phyloP scores from a whole-genome alignment of 2,888 invertebrate genomes.

The Apantesis nais region DNA sequence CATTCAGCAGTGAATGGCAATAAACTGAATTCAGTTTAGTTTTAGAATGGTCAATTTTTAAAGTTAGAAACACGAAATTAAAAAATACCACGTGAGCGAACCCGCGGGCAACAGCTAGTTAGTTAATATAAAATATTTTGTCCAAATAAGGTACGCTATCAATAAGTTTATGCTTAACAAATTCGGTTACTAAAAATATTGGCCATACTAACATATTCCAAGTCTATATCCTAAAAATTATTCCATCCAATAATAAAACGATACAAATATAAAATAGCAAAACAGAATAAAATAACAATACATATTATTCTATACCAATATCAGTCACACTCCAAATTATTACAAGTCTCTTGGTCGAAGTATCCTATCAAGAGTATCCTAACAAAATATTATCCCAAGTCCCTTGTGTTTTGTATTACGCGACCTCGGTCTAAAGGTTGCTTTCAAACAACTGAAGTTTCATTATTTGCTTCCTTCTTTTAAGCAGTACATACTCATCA shows the following conservation, averaged over 20 bases:
- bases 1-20: too few species aligned
- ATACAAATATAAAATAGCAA: neutral
- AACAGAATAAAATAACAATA: neutral
- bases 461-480: slow-evolving; percentile 46
- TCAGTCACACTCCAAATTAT: slow-evolving; percentile 12
- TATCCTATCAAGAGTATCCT: slow-evolving; percentile 44
- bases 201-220: neutral
- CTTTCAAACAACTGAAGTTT: slow-evolving; percentile 50
- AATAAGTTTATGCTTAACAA: neutral
- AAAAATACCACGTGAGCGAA: too few species aligned
- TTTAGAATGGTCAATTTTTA: too few species aligned
- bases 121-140: neutral
- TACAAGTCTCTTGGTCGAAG: slow-evolving; percentile 44
- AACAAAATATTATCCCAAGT: slow-evolving; percentile 45
- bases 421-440: slow-evolving; percentile 38
- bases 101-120: too few species aligned
- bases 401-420: slow-evolving; percentile 33
- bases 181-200: neutral
- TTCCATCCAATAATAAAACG: neutral
- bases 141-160: neutral
- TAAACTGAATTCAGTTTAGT: too few species aligned
- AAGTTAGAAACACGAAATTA: too few species aligned
- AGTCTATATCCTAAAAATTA: neutral
- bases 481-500: neutral
- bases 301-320: neutral